Percentiles rank a stretch among this genome's conserved stretches.
Conservation (phyloP, 2,797 vertebrate species). For the Perdix hodgsoniae region DNA sequence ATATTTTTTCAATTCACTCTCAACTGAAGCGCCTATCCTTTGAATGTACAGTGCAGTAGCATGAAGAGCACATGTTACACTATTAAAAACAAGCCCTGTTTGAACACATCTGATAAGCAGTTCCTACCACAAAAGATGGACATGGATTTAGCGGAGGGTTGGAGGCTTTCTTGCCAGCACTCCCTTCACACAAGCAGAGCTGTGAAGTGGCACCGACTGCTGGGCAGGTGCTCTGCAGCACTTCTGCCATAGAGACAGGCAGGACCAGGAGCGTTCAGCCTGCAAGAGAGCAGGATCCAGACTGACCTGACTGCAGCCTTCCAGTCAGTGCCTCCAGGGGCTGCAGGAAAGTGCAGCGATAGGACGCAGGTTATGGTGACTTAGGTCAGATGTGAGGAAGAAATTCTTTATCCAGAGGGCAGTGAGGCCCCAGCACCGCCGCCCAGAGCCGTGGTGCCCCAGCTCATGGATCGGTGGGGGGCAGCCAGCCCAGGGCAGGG, state of each 20-base stretch:
- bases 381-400: not conserved
- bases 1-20: not conserved
- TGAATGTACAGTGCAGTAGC: fast-evolving
- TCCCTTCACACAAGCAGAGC: not conserved
- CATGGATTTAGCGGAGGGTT: too few relatives aligned
- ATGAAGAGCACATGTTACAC: fast-evolving
- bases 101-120: fast-evolving
- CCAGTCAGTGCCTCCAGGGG: not conserved
- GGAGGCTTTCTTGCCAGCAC: not conserved
- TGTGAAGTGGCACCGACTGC: not conserved
- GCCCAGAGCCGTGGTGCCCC: not conserved
- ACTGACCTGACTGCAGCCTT: not conserved
- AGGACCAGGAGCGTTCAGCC: not conserved
- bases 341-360: not conserved
- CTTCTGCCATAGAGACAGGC: not conserved
- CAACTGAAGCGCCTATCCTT: not conserved
- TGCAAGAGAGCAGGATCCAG: not conserved
- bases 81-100: not conserved
- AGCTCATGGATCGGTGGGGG: too few relatives aligned
- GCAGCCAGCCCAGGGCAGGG: not conserved
- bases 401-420: not conserved
- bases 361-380: not conserved
- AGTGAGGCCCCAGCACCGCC: not conserved
- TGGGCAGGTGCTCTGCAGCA: not conserved
- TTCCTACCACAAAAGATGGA: fast-evolving